A percentile compares a stretch with the other conserved stretches of the same genome.
Conservation (phyloP, 2,888 invertebrate genomes). For the Sialis fuliginosa region DNA sequence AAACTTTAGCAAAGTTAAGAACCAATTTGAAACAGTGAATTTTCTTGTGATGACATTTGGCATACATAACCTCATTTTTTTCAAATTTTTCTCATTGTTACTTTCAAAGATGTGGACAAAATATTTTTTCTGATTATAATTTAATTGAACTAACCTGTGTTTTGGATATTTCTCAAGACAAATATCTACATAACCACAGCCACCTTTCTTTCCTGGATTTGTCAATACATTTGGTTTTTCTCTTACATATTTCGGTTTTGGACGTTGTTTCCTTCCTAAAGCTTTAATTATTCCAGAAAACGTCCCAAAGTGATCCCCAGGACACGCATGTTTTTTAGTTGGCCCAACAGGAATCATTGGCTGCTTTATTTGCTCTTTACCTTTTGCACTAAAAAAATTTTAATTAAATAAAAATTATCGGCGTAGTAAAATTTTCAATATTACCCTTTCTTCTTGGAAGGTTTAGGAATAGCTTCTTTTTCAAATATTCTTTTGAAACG, state of each 20-base stretch:
- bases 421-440: neutral
- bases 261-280: conserved; percentile 11
- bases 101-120: neutral
- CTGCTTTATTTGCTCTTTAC: neutral
- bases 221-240: conserved; percentile 16
- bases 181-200: conserved; percentile 31
- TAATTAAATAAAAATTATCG: no score
- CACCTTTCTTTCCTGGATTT: conserved; percentile 27
- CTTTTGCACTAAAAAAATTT: no score
- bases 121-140: neutral
- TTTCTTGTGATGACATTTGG: no score
- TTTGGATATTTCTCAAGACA: conserved; percentile 28
- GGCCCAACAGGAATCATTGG: conserved; percentile 20
- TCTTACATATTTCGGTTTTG: conserved; percentile 8
- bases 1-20: no score
- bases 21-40: no score
- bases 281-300: conserved; percentile 18
- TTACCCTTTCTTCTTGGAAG: neutral
- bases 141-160: conserved; percentile 15
- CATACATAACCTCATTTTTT: no score
- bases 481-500: conserved; percentile 25
- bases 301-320: conserved; percentile 34
- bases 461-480: conserved; percentile 10
- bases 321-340: conserved; percentile 27
- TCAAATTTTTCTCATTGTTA: no score